Conservation (phyloP, 2,888 invertebrate genomes). For the Drosophila barbarae region DNA sequence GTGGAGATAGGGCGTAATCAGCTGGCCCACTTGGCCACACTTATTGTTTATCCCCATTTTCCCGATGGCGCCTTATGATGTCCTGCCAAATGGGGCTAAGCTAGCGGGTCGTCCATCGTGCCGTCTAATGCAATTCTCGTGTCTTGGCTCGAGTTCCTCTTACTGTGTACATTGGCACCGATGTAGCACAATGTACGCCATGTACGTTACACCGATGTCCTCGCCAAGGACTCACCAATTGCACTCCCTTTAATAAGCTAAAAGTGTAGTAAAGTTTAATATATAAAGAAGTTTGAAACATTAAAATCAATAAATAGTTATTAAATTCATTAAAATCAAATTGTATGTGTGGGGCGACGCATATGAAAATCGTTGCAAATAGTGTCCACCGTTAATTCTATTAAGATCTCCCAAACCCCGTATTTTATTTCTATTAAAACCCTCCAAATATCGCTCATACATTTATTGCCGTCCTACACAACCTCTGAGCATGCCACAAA, state of each 20-base stretch:
- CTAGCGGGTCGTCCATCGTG: constrained; percentile 7
- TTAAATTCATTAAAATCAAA: no score
- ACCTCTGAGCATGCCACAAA: background rate
- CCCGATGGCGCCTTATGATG: constrained; percentile 14
- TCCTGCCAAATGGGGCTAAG: constrained; percentile 9
- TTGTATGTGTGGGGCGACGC: no score
- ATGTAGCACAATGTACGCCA: background rate
- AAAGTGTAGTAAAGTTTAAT: background rate
- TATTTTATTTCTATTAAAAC: background rate
- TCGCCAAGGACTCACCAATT: constrained; percentile 5
- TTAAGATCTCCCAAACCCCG: no score
- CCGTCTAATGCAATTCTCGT: constrained; percentile 37
- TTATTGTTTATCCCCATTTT: constrained; percentile 6
- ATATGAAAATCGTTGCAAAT: no score
- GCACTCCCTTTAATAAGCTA: no score
- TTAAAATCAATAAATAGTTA: no score
- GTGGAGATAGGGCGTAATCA: constrained; percentile 3
- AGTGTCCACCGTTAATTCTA: no score
- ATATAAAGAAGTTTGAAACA: no score
- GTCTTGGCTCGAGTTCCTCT: constrained; percentile 27
- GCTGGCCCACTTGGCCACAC: constrained; percentile 1
- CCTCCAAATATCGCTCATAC: background rate
- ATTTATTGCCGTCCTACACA: background rate
- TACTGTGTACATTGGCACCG: constrained; percentile 32
- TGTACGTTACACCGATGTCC: constrained; percentile 11